These are phyloP conservation scores for Pararge aegeria DNA, from an alignment of 1,140 invertebrate genomes.

Conservation along the genomic window DNA sequence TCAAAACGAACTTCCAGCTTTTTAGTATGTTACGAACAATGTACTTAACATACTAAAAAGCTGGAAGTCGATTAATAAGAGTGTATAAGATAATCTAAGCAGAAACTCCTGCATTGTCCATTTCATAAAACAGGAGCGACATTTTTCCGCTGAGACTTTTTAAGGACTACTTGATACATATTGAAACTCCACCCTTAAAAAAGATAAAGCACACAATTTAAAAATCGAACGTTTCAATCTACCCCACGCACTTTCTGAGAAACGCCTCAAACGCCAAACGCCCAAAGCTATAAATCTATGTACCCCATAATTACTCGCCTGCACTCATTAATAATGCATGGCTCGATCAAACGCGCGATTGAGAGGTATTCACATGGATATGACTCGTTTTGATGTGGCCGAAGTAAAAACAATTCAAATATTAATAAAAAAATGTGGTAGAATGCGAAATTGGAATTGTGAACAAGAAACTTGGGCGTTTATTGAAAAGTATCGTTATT, in stretches of 20 bases:
- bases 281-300: constrained; percentile 51
- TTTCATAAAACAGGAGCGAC: too few relatives aligned
- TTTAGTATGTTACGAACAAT: too few relatives aligned
- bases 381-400: neutral
- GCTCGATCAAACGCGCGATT: constrained; percentile 63
- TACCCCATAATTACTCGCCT: constrained; percentile 61
- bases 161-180: too few relatives aligned
- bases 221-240: constrained; percentile 28
- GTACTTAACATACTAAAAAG: too few relatives aligned
- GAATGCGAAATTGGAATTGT: neutral
- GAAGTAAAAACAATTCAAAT: neutral
- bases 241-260: constrained; percentile 27
- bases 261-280: constrained; percentile 32
- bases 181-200: constrained; percentile 3
- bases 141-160: too few relatives aligned
- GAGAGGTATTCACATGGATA: constrained; percentile 31
- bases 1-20: too few relatives aligned
- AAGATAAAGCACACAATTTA: constrained; percentile 16
- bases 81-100: too few relatives aligned
- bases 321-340: constrained; percentile 73
- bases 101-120: too few relatives aligned
- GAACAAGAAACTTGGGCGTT: neutral
- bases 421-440: neutral
- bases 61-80: too few relatives aligned
- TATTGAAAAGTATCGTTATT: too few relatives aligned